Conservation (phyloP, 37 sponge, comb jelly and placozoan genomes). For the Spongilla lacustris region DNA sequence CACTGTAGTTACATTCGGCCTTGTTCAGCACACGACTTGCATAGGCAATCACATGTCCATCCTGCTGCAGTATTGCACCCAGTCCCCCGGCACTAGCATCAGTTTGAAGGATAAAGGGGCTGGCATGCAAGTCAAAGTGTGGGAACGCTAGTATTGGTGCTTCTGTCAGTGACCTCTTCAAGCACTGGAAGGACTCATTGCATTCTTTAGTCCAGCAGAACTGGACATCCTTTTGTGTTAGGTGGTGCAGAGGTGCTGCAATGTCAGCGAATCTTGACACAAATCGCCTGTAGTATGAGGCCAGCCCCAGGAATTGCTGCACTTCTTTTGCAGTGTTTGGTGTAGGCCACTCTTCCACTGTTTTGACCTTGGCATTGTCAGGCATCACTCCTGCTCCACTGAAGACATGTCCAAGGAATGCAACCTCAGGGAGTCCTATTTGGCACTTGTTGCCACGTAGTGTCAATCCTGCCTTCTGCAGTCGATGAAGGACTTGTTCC, state of each 20-base stretch:
- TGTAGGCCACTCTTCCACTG: slow-evolving; percentile 42
- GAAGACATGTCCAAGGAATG: slow-evolving; percentile 62
- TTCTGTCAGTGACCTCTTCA: slow-evolving; percentile 37
- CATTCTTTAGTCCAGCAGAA: slow-evolving; percentile 43
- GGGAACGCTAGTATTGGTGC: slow-evolving; percentile 64
- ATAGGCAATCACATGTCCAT: slow-evolving; percentile 53
- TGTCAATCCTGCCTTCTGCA: slow-evolving; percentile 55
- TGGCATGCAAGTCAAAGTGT: slow-evolving; percentile 22
- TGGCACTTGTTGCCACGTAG: slow-evolving; percentile 57
- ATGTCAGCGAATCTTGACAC: slow-evolving; percentile 58
- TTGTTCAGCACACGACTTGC: slow-evolving; percentile 27
- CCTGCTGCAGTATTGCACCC: slow-evolving; percentile 63
- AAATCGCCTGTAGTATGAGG: slow-evolving; percentile 64
- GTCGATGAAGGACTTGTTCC: slow-evolving; percentile 53
- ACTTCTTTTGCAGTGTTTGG: slow-evolving; percentile 30
- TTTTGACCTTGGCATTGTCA: slow-evolving; percentile 46
- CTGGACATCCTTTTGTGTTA: slow-evolving; percentile 42
- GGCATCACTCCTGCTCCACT: slow-evolving; percentile 51
- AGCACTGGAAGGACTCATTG: slow-evolving; percentile 25
- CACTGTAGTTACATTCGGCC: slow-evolving; percentile 57
- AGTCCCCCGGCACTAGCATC: too few species aligned
- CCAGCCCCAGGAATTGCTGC: slow-evolving; percentile 56
- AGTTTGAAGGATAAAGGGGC: slow-evolving; percentile 49
- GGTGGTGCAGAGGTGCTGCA: slow-evolving; percentile 53
- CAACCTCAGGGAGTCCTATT: slow-evolving; percentile 39